Conservation (phyloP, 2,888 invertebrate genomes). For the Mesochorus sp. region DNA sequence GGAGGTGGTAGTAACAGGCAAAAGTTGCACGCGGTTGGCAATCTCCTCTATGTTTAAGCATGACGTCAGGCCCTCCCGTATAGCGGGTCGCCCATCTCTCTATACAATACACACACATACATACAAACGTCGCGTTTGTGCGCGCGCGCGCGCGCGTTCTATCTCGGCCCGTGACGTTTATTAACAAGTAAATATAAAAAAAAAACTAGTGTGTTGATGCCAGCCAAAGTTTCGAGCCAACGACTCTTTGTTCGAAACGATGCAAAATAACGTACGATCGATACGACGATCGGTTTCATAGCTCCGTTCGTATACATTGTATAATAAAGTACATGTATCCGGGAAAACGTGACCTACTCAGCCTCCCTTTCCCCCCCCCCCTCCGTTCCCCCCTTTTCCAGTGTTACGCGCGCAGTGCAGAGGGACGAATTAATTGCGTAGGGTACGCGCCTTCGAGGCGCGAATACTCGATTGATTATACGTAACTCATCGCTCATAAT, state of each 20-base stretch:
- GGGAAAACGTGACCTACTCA: conserved; percentile 54
- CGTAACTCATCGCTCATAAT: not conserved
- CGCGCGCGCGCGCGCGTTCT: too few species aligned
- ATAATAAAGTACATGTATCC: conserved; percentile 46
- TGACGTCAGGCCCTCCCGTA: conserved; percentile 76
- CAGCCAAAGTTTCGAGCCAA: too few species aligned
- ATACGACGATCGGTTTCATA: too few species aligned
- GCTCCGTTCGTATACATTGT: not conserved
- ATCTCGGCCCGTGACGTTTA: too few species aligned
- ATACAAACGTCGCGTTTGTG: too few species aligned
- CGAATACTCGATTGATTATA: conserved; percentile 46
- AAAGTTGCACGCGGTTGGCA: conserved; percentile 57
- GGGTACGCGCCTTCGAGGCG: conserved; percentile 17
- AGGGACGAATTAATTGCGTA: conserved; percentile 38
- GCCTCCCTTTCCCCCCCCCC: not conserved
- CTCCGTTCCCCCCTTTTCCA: not conserved
- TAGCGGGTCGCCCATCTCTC: conserved; percentile 44
- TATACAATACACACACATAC: conserved; percentile 14
- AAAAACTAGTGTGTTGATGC: too few species aligned
- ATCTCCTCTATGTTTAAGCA: conserved; percentile 77
- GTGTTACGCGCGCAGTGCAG: conserved; percentile 14
- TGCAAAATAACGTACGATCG: too few species aligned
- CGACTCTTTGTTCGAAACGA: too few species aligned
- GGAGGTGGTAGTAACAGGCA: conserved; percentile 41
- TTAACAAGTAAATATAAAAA: too few species aligned